Base-by-base conservation (phyloP, 2,113 vertebrate genomes). In the Cebidichthys violaceus region DNA sequence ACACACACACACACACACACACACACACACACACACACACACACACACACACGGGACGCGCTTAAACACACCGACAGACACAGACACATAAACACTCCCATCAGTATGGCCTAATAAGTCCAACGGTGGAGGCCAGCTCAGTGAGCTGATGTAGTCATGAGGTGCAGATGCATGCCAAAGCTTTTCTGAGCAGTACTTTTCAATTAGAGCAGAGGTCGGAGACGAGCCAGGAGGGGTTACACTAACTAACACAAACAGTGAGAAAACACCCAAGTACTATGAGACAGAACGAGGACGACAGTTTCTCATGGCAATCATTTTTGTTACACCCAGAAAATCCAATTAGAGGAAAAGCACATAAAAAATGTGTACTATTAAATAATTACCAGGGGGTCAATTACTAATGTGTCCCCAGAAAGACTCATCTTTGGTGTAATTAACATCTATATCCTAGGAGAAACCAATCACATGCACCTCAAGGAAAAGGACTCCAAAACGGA, bases 61-160 rank as follows among this genome's bases (percentile, higher is more conserved):
- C 14, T 45, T 45, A 45, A 45, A 52, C 89, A 75, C 71, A 17
- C 74, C 45, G 18, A 64, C 80, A 67, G 81, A 84, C 82, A 60
- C 79, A 68, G 83, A 86, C 83, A 77, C 75, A 89, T 84, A 92
- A 92, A 92, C 86, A 89, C 57, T 75, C 54, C 61, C 70, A 70
- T 90, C 83, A 64, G 72, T 47, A 89, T 94, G 88, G 79, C 92
- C 91, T 87, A 94, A 94, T 92, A 93, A 92, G 92, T 91, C 82
- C 85, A 94, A 66, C 45, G 0, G 70, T 6, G 67, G 70, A 77
- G 73, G 71, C 80, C 9, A 57, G 52, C 75, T 86, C 80, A 31
- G 15, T 61, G 75, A 77, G 81, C 88, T 37, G 75, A 89, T 89
- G 87, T 84, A 87, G 90, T 89, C 91, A 91, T 85, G 88, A 81